Evolutionary conservation across 2,113 vertebrate species (phyloP).

Genomic region (Cairina moschata): DNA sequence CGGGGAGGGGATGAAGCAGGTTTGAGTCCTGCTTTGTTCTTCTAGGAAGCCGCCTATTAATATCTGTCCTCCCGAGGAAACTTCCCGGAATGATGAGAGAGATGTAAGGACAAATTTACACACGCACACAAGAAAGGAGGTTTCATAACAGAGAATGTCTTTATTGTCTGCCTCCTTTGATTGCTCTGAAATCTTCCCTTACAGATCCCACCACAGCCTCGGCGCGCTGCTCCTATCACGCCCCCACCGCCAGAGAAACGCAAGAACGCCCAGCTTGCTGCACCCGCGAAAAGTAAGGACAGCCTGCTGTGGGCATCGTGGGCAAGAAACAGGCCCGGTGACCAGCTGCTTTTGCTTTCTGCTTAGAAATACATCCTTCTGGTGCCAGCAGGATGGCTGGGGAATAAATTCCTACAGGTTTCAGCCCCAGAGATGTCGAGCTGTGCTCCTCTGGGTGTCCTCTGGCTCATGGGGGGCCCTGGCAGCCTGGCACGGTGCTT

Average conservation of each 20-base stretch:
- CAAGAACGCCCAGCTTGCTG: conserved; percentile 72
- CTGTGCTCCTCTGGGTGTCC: neutral
- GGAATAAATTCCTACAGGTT: neutral
- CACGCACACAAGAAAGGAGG: neutral
- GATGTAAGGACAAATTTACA: conserved; percentile 44
- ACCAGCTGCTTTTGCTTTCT: neutral
- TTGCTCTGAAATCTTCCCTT: conserved; percentile 46
- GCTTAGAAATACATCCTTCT: neutral
- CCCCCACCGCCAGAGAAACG: conserved; percentile 93
- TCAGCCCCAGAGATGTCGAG: neutral
- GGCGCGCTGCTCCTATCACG: conserved; percentile 84
- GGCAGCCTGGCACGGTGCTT: neutral
- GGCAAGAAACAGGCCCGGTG: rapidly evolving
- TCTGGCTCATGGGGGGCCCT: neutral
- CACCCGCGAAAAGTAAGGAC: conserved; percentile 75
- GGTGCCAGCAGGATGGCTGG: too few relatives aligned
- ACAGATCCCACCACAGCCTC: conserved; percentile 88
- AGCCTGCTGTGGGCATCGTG: rapidly evolving
- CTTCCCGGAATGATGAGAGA: neutral
- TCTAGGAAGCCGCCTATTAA: conserved; percentile 33
- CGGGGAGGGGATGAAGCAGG: conserved; percentile 33
- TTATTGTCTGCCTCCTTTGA: conserved; percentile 37
- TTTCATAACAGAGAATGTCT: neutral
- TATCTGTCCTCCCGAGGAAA: conserved; percentile 43
- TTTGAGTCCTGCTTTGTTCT: conserved; percentile 63